Percentiles rank a stretch among this genome's conserved stretches.
These are phyloP conservation scores for Ameiurus melas DNA, from an alignment of 2,113 vertebrate genomes.

Conservation along the genomic window DNA sequence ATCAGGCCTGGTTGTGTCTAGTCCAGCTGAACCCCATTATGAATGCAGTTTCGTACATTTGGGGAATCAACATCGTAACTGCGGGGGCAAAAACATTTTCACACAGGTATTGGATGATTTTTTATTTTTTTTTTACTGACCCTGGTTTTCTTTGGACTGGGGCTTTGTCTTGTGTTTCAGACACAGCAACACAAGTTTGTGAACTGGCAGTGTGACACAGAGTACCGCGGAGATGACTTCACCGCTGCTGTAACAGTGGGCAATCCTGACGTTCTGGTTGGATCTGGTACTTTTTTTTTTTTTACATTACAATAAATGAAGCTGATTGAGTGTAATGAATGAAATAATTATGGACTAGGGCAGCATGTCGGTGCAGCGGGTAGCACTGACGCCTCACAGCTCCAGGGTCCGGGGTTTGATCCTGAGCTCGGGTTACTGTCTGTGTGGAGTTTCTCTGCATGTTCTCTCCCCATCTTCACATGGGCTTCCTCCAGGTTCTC, in stretches of 20 bases:
- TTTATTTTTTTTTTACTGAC: too few species aligned
- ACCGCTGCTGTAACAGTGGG: constrained; percentile 84
- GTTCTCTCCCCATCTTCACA: neutral
- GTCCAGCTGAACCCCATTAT: too few species aligned
- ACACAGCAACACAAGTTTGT: constrained; percentile 92
- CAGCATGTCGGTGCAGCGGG: neutral
- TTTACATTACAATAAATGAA: neutral
- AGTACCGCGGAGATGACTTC: constrained; percentile 85
- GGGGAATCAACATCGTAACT: too few species aligned
- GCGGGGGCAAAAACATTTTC: too few species aligned
- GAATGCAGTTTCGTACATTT: too few species aligned
- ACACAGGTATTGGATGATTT: too few species aligned
- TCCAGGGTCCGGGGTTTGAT: neutral
- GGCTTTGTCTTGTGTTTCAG: constrained; percentile 61
- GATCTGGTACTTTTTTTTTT: constrained; percentile 75
- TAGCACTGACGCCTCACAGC: neutral
- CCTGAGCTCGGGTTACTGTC: neutral
- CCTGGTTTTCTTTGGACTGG: neutral
- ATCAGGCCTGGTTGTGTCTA: too few species aligned
- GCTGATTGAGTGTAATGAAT: neutral
- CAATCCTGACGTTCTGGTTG: constrained; percentile 84
- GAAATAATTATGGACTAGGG: neutral
- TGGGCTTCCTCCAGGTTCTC: neutral
- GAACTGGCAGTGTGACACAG: constrained; percentile 89
- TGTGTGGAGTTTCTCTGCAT: neutral